phyloP scores from a whole-genome alignment of 2,113 vertebrate genomes.

The Bubo bubo region DNA sequence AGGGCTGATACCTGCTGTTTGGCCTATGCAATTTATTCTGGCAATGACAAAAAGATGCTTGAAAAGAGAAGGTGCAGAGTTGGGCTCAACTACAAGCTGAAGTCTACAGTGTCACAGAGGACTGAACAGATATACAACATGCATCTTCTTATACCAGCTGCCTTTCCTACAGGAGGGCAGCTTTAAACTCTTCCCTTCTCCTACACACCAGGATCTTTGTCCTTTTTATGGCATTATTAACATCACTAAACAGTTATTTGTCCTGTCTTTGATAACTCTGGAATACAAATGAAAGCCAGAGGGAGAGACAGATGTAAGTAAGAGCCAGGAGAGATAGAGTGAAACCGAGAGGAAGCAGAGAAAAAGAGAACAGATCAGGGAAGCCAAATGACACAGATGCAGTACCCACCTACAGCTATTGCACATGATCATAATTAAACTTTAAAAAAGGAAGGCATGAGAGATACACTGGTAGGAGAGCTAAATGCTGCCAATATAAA shows the following conservation, averaged over 20 bases:
- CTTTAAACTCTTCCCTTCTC: neutral
- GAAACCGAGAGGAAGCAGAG: neutral
- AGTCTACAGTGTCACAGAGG: neutral
- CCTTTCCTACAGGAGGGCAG: neutral
- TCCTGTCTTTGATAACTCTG: neutral
- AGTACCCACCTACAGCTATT: neutral
- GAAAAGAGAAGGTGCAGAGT: neutral
- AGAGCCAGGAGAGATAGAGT: neutral
- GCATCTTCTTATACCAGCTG: neutral
- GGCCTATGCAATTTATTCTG: neutral
- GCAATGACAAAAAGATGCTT: neutral
- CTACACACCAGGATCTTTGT: neutral
- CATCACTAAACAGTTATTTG: conserved; percentile 1
- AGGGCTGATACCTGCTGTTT: neutral
- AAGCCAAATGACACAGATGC: neutral
- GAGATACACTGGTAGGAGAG: neutral
- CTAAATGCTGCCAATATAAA: neutral
- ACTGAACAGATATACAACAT: neutral
- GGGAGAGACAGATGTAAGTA: neutral
- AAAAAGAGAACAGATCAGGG: neutral
- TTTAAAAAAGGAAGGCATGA: neutral
- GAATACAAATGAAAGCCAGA: conserved; percentile 22
- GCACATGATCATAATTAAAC: neutral
- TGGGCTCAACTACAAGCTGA: neutral
- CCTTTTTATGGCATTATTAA: neutral